These are phyloP conservation scores for Dascillus cervinus DNA, from an alignment of 2,888 invertebrate genomes.

Conservation along the genomic window DNA sequence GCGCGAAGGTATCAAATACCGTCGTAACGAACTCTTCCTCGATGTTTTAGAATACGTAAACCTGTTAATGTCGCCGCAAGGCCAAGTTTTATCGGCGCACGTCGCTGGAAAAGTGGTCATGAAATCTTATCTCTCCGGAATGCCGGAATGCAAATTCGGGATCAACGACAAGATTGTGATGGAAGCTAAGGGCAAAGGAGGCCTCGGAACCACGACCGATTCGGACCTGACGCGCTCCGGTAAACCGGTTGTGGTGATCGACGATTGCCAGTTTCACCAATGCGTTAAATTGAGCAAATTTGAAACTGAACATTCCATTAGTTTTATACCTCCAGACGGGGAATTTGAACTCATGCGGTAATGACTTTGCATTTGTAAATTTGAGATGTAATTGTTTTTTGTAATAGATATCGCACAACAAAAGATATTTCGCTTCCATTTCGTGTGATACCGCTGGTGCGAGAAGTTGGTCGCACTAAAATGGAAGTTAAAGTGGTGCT, in stretches of 20 bases:
- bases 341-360: conserved; percentile 99
- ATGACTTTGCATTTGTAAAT: conserved; percentile 15
- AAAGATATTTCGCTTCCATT: conserved; percentile 99
- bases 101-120: conserved; percentile 99
- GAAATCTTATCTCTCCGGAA: conserved; percentile 99
- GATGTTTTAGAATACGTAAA: conserved; percentile 99
- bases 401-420: conserved; percentile 97
- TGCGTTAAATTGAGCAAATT: conserved; percentile 99
- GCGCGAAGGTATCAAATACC: conserved; percentile 97
- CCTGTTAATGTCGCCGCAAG: conserved; percentile 98
- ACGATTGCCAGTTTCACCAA: conserved; percentile 99
- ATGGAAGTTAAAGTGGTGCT: conserved; percentile 99
- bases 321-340: conserved; percentile 99
- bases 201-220: conserved; percentile 55
- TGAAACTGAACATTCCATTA: conserved; percentile 99
- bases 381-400: conserved; percentile 13
- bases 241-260: conserved; percentile 98
- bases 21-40: conserved; percentile 95
- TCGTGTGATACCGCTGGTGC: conserved; percentile 95
- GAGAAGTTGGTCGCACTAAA: conserved; percentile 96
- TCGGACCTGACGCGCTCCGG: conserved; percentile 82
- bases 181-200: conserved; percentile 84
- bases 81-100: conserved; percentile 96
- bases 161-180: conserved; percentile 99
- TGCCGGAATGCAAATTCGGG: conserved; percentile 99